Evolutionary conservation across 2,113 vertebrate genomes (phyloP).

Genomic region (Scytalopus superciliaris): DNA sequence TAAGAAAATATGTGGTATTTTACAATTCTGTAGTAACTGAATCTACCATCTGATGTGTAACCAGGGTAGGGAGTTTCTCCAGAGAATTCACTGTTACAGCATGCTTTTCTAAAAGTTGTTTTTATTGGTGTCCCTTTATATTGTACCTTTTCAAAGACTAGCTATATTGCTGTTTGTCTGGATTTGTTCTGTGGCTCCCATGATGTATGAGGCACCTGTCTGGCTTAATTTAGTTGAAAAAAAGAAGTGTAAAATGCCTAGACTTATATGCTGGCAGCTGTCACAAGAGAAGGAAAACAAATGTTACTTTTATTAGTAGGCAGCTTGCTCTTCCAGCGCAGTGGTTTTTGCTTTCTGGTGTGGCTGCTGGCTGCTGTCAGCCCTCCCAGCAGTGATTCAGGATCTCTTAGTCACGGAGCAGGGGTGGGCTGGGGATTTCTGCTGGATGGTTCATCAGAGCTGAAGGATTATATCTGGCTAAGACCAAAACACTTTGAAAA

Average conservation of each 20-base stretch:
- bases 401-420: not conserved
- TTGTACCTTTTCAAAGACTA: not conserved
- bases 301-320: conserved; percentile 9
- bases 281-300: conserved; percentile 6
- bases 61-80: not conserved
- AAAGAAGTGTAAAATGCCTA: not conserved
- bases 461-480: not conserved
- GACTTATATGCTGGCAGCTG: not conserved
- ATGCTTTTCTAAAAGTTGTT: not conserved
- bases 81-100: not conserved
- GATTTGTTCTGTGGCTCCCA: not conserved
- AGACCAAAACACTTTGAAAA: not conserved
- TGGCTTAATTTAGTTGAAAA: not conserved
- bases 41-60: not conserved
- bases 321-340: not conserved
- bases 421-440: not conserved
- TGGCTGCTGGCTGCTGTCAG: not conserved
- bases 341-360: not conserved
- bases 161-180: not conserved
- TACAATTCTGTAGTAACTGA: not conserved
- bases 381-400: not conserved
- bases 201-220: not conserved
- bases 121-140: not conserved
- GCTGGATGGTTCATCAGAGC: not conserved
- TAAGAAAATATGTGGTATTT: not conserved